A percentile compares a stretch with the other conserved stretches of the same genome.
phyloP scores from a whole-genome alignment of 2,797 vertebrate genomes.

The Chromis chromis region DNA sequence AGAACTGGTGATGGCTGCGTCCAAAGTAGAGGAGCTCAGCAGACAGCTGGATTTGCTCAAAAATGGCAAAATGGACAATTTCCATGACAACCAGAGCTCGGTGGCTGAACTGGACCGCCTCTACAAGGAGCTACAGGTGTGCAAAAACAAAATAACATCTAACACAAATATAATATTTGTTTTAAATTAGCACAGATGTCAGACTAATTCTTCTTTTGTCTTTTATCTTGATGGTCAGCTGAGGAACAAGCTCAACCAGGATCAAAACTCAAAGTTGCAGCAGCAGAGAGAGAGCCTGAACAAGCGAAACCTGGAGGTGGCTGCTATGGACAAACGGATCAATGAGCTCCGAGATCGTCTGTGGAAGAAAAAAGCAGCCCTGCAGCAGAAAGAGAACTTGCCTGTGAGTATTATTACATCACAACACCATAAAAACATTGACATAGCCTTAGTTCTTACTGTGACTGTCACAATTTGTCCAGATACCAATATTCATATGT shows the following conservation, averaged over 20 bases:
- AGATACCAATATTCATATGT: background rate
- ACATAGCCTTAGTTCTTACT: background rate
- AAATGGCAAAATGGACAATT: conserved; percentile 91
- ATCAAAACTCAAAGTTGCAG: conserved; percentile 95
- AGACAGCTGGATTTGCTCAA: conserved; percentile 95
- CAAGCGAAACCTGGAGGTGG: conserved; percentile 95
- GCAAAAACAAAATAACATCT: conserved; percentile 35
- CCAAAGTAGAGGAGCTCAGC: conserved; percentile 96
- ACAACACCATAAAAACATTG: background rate
- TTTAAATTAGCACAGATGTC: background rate
- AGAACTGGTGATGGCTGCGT: conserved; percentile 92
- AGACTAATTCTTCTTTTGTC: background rate
- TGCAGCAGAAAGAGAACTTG: conserved; percentile 96
- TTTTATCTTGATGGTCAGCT: conserved; percentile 79
- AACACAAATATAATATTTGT: background rate
- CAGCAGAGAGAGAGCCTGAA: conserved; percentile 96
- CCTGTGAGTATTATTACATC: conserved; percentile 85
- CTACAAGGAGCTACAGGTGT: conserved; percentile 98
- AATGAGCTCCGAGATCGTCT: conserved; percentile 94
- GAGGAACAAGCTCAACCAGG: conserved; percentile 97
- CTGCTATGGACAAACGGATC: conserved; percentile 95
- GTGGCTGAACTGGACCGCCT: conserved; percentile 93
- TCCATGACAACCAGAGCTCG: conserved; percentile 86
- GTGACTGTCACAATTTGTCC: conserved; percentile 6
- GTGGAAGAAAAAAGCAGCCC: conserved; percentile 97